Evolutionary conservation across 2,797 vertebrate species (phyloP).

Genomic region (Sebastes cheni): DNA sequence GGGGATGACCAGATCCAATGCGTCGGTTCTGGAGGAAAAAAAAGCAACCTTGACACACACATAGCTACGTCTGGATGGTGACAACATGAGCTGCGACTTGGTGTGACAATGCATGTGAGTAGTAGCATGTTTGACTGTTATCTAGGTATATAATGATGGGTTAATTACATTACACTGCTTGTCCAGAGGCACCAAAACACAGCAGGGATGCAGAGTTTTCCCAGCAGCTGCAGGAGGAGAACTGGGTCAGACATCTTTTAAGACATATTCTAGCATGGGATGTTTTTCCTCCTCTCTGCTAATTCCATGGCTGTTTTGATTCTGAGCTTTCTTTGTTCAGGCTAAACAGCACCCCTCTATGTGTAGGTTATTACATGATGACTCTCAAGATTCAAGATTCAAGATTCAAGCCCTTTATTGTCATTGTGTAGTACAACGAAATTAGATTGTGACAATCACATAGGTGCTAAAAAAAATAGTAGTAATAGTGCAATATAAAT

Average conservation of each 20-base stretch:
- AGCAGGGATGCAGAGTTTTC: slow-evolving; percentile 20
- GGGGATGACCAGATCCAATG: slow-evolving; percentile 56
- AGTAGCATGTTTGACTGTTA: slow-evolving; percentile 45
- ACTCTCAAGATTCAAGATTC: background rate
- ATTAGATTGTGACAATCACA: too few relatives aligned
- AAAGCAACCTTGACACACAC: background rate
- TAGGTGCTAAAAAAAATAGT: too few relatives aligned
- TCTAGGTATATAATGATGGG: background rate
- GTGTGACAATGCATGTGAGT: slow-evolving; percentile 77
- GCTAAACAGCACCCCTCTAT: background rate
- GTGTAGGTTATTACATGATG: slow-evolving; percentile 9
- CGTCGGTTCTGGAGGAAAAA: slow-evolving; percentile 54
- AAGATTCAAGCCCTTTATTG: too few relatives aligned
- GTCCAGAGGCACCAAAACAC: slow-evolving; percentile 4
- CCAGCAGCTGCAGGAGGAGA: slow-evolving; percentile 20
- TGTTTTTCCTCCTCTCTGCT: slow-evolving; percentile 12
- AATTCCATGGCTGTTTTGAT: slow-evolving; percentile 8
- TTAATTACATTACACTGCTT: slow-evolving; percentile 1
- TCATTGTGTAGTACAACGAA: too few relatives aligned
- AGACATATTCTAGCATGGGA: slow-evolving; percentile 31
- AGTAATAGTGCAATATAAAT: too few relatives aligned
- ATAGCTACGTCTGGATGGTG: slow-evolving; percentile 43
- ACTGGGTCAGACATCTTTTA: slow-evolving; percentile 48
- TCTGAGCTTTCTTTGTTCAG: slow-evolving; percentile 27
- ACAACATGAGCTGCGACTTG: slow-evolving; percentile 63